phyloP scores from a whole-genome alignment of 1,140 invertebrate species.

The Cepaea nemoralis region DNA sequence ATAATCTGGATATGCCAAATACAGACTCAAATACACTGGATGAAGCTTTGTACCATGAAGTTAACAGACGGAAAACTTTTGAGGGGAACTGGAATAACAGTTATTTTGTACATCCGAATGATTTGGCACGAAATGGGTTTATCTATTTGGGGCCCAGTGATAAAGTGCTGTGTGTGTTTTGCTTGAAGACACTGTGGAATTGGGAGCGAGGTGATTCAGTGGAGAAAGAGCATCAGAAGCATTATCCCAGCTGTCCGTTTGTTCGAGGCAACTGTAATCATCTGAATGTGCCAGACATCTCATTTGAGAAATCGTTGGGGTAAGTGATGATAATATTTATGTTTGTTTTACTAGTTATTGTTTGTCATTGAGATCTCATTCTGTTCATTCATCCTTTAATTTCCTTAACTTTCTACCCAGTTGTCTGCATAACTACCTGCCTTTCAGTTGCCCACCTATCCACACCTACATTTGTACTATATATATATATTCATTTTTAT shows the following conservation, averaged over 20 bases:
- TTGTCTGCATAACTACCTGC: too few species aligned
- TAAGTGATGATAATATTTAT: background rate
- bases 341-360: background rate
- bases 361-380: too few species aligned
- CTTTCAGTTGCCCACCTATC: too few species aligned
- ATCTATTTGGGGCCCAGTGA: constrained; percentile 80
- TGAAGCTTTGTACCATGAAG: background rate
- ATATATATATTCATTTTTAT: too few species aligned
- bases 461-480: too few species aligned
- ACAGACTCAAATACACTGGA: background rate
- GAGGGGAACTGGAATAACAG: background rate
- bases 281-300: background rate
- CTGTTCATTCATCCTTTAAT: too few species aligned
- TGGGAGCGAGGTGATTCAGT: constrained; percentile 84
- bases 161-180: constrained; percentile 87
- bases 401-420: too few species aligned
- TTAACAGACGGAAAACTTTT: constrained; percentile 4
- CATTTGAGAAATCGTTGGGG: background rate
- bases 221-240: constrained; percentile 82
- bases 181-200: constrained; percentile 79
- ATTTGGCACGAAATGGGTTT: constrained; percentile 86
- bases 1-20: background rate
- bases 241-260: constrained; percentile 53
- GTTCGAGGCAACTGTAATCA: background rate
- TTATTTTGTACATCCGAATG: constrained; percentile 76